A percentile compares a stretch with the other conserved stretches of the same genome.
Conservation (phyloP, 2,113 vertebrate species). For the Orthonyx spaldingii region DNA sequence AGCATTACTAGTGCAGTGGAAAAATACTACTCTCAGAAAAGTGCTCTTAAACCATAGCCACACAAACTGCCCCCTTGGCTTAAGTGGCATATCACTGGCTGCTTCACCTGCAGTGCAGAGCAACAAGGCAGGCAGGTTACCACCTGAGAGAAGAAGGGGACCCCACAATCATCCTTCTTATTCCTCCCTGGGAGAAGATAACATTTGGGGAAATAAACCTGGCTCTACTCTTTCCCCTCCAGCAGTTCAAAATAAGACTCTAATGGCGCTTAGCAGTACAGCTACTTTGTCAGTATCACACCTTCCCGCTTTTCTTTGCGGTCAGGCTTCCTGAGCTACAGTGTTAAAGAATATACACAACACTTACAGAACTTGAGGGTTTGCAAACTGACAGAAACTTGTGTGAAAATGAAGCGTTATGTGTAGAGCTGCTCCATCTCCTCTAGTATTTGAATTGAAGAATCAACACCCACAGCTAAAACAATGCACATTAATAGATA, state of each 20-base stretch:
- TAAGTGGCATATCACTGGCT: not conserved
- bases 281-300: not conserved
- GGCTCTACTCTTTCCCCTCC: not conserved
- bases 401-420: not conserved
- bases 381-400: not conserved
- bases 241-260: not conserved
- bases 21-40: not conserved
- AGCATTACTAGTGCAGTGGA: not conserved
- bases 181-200: not conserved
- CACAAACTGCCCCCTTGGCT: not conserved
- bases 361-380: not conserved
- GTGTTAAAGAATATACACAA: not conserved
- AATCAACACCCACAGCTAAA: not conserved
- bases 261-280: not conserved
- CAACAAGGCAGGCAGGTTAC: not conserved
- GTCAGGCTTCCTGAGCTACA: not conserved
- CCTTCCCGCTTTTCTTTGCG: not conserved
- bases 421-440: not conserved
- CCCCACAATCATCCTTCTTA: not conserved
- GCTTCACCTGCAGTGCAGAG: not conserved
- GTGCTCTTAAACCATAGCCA: not conserved
- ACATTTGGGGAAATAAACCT: not conserved
- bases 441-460: not conserved
- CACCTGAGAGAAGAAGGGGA: not conserved
- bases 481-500: not conserved